phyloP scores from a whole-genome alignment of 1,140 invertebrate genomes.

The Zaprionus camerounensis region DNA sequence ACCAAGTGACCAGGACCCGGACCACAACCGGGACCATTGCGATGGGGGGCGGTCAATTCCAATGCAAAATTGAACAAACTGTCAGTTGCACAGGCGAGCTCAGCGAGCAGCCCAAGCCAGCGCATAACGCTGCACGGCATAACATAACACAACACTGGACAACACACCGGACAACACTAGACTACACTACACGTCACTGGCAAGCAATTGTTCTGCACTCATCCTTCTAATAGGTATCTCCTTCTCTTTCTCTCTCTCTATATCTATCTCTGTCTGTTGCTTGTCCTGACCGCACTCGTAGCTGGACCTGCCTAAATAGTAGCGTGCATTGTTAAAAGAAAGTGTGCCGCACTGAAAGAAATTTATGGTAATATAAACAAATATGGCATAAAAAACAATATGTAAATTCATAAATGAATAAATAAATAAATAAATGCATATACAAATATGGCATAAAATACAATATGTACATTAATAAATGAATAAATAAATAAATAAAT shows the following conservation, averaged over 20 bases:
- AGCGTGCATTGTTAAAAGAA: not conserved
- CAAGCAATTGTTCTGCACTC: constrained; percentile 37
- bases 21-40: not conserved
- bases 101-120: constrained; percentile 13
- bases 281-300: not conserved
- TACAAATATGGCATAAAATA: too few species aligned
- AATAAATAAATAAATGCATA: not conserved
- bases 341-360: constrained; percentile 9
- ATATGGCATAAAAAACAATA: too few species aligned
- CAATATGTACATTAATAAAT: too few species aligned
- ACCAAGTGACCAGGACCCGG: constrained; percentile 4
- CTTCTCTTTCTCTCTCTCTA: not conserved
- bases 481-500: too few species aligned
- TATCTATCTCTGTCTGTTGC: not conserved
- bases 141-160: constrained; percentile 23
- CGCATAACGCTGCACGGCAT: constrained; percentile 27
- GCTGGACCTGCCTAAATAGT: not conserved
- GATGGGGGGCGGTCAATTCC: constrained; percentile 10
- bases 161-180: constrained; percentile 10
- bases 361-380: not conserved
- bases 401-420: not conserved
- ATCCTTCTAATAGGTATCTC: not conserved
- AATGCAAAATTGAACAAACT: constrained; percentile 53
- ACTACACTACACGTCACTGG: constrained; percentile 44
- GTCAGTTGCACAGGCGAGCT: constrained; percentile 41